These are phyloP conservation scores for Drosophila miranda DNA, from an alignment of 1,140 invertebrate genomes.

Conservation along the genomic window DNA sequence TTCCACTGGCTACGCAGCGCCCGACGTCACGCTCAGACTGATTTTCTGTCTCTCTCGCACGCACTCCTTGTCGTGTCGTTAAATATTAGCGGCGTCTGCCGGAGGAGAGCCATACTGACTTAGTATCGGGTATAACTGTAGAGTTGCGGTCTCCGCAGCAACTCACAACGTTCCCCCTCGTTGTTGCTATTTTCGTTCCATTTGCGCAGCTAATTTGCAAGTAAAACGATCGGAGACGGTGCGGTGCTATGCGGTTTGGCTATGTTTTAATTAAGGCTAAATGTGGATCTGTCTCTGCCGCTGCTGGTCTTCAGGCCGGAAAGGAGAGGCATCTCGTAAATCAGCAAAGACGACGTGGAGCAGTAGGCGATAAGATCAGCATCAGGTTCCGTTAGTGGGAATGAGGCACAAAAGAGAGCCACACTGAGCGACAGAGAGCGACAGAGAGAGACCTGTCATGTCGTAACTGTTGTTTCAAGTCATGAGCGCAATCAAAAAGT, in stretches of 20 bases:
- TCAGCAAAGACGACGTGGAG: constrained; percentile 18
- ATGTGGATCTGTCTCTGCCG: no score
- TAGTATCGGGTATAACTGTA: no score
- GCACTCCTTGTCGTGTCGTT: no score
- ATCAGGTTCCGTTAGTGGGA: constrained; percentile 23
- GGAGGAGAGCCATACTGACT: no score
- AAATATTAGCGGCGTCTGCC: no score
- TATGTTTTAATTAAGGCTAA: constrained; percentile 51
- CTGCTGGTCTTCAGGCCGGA: constrained; percentile 12
- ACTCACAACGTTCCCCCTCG: no score
- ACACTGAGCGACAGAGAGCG: background rate
- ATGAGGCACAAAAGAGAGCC: constrained; percentile 2
- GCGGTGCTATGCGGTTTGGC: constrained; percentile 11
- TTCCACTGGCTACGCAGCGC: no score
- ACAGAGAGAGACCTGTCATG: no score
- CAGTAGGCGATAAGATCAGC: constrained; percentile 44
- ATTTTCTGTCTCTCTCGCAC: no score
- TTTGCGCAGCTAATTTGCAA: constrained; percentile 64
- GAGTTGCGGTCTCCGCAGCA: no score
- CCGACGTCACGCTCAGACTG: no score
- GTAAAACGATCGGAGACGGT: constrained; percentile 48
- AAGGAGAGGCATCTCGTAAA: constrained; percentile 32
- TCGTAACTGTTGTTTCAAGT: constrained; percentile 18
- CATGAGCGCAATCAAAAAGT: constrained; percentile 55
- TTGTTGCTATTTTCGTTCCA: constrained; percentile 47